Conservation (phyloP, 2,888 invertebrate species). For the Cosmia trapezina region DNA sequence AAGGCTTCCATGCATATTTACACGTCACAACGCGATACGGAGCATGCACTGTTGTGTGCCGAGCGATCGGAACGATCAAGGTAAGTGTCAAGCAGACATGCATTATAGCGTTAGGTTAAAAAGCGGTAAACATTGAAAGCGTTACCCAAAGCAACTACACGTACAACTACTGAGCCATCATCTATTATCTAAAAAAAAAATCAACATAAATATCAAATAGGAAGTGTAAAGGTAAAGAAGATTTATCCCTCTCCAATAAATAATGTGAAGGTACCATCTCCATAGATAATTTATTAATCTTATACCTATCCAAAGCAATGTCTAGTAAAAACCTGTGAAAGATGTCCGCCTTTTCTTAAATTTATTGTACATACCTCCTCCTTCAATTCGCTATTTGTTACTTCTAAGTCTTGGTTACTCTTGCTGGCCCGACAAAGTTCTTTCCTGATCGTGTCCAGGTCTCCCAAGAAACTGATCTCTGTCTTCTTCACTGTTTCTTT, state of each 20-base stretch:
- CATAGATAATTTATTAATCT: constrained; percentile 35
- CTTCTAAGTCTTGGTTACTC: constrained; percentile 91
- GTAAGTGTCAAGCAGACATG: constrained; percentile 72
- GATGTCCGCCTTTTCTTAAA: background rate
- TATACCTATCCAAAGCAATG: background rate
- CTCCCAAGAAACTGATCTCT: constrained; percentile 84
- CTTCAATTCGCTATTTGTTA: constrained; percentile 92
- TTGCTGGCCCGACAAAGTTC: constrained; percentile 89
- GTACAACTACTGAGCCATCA: constrained; percentile 48
- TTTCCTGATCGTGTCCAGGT: constrained; percentile 87
- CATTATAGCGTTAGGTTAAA: constrained; percentile 68
- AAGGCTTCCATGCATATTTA: constrained; percentile 83
- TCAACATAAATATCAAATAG: constrained; percentile 21
- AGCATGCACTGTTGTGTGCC: constrained; percentile 80
- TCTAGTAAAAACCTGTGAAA: constrained; percentile 1
- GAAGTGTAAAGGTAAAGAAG: constrained; percentile 16
- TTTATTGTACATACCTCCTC: constrained; percentile 90
- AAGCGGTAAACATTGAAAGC: constrained; percentile 73
- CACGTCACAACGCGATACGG: constrained; percentile 73
- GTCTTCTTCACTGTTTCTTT: constrained; percentile 85
- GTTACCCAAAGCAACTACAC: constrained; percentile 72
- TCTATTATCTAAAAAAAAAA: constrained; percentile 37
- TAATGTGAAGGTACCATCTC: constrained; percentile 37
- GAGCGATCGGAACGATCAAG: constrained; percentile 66
- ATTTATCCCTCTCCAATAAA: constrained; percentile 38